phyloP scores from a whole-genome alignment of 2,888 invertebrate genomes.

The Eupithecia subumbrata region DNA sequence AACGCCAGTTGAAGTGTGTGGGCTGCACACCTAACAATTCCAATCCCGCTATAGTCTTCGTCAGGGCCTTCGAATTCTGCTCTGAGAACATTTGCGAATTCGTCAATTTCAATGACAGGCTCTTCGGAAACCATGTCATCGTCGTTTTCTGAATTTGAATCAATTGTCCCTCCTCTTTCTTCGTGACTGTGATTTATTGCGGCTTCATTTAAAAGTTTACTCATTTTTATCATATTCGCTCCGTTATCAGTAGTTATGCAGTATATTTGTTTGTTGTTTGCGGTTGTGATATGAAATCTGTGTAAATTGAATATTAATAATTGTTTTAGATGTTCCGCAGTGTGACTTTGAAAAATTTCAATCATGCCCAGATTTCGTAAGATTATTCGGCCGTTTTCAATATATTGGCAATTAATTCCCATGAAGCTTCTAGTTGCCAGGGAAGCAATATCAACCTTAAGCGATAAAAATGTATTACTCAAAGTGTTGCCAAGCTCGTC shows the following conservation, averaged over 20 bases:
- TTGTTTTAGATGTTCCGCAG: constrained; percentile 29
- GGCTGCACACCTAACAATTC: constrained; percentile 30
- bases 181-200: constrained; percentile 5
- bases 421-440: constrained; percentile 26
- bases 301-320: constrained; percentile 23
- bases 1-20: constrained; percentile 33
- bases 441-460: constrained; percentile 23
- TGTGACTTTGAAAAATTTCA: constrained; percentile 28
- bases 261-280: constrained; percentile 22
- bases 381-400: constrained; percentile 4
- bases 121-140: not conserved
- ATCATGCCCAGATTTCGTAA: constrained; percentile 21
- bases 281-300: constrained; percentile 22
- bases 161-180: not conserved
- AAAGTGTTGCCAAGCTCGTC: no score
- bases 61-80: constrained; percentile 10
- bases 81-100: constrained; percentile 7
- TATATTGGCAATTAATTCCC: no score
- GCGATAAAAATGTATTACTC: not conserved
- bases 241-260: constrained; percentile 15
- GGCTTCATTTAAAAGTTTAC: constrained; percentile 15
- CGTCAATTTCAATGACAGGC: constrained; percentile 14
- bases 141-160: constrained; percentile 10
- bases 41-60: constrained; percentile 8
- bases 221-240: constrained; percentile 31